These are phyloP conservation scores for Mesembrinibis cayennensis DNA, from an alignment of 2,113 vertebrate genomes.

Conservation along the genomic window DNA sequence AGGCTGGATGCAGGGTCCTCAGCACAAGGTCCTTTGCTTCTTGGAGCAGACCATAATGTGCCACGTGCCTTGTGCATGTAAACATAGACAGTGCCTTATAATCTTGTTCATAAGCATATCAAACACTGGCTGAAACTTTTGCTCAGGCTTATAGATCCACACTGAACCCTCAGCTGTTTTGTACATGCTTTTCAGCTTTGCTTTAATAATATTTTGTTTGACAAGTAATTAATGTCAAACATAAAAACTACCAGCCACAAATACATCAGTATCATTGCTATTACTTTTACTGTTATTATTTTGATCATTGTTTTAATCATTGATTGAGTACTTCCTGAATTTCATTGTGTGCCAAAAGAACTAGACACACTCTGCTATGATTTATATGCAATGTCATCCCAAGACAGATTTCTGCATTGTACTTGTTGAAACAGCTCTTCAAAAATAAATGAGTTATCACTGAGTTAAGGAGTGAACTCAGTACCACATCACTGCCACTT, in stretches of 20 bases:
- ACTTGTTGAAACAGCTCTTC: conserved; percentile 22
- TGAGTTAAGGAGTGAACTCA: neutral
- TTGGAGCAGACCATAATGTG: neutral
- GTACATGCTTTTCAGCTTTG: neutral
- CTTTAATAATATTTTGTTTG: neutral
- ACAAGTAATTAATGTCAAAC: conserved; percentile 13
- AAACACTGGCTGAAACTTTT: neutral
- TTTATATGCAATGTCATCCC: conserved; percentile 13
- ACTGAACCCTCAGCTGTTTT: neutral
- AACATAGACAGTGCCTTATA: neutral
- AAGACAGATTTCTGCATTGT: neutral
- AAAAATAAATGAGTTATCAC: conserved; percentile 7
- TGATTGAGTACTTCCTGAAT: conserved; percentile 27
- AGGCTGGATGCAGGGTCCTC: neutral
- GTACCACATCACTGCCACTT: neutral
- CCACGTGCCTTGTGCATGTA: neutral
- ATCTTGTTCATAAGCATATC: neutral
- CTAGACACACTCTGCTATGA: neutral
- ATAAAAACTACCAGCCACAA: conserved; percentile 1
- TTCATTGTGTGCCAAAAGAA: neutral
- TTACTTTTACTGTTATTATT: conserved; percentile 5
- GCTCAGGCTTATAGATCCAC: neutral
- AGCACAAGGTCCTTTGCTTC: neutral
- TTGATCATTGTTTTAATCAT: conserved; percentile 39
- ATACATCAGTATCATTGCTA: conserved; percentile 2